Conservation (phyloP, 2,797 vertebrate genomes). For the Sebastes kiyomatsui region DNA sequence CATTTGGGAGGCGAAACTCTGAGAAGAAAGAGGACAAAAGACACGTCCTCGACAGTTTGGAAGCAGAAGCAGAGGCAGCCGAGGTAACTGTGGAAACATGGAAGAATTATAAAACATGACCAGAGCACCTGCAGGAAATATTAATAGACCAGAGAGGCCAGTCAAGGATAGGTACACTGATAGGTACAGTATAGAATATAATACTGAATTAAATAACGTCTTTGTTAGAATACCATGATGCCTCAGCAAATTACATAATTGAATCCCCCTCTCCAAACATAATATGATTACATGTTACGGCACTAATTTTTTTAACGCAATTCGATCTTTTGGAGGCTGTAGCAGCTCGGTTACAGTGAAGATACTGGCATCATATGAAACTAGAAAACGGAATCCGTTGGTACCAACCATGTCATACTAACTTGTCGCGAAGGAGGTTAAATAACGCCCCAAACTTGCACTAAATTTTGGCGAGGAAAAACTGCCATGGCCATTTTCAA, state of each 20-base stretch:
- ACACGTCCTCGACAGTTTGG: constrained; percentile 34
- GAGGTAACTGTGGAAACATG: constrained; percentile 9
- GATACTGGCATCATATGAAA: no score
- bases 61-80: constrained; percentile 34
- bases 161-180: background rate
- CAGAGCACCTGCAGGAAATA: background rate
- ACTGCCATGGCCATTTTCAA: no score
- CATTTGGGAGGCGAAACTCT: constrained; percentile 14
- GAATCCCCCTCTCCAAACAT: background rate
- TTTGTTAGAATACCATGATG: background rate
- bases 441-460: no score
- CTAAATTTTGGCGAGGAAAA: no score
- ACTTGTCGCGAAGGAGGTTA: no score
- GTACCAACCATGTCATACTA: no score
- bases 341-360: no score
- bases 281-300: no score
- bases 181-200: background rate
- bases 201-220: background rate
- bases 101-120: background rate
- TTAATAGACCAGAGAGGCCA: background rate
- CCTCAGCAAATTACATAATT: background rate
- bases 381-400: no score
- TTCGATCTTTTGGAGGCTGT: no score
- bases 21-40: constrained; percentile 21
- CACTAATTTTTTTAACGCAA: no score